Evolutionary conservation across 2,888 invertebrate genomes (phyloP).

Genomic region (Corythucha ciliata): DNA sequence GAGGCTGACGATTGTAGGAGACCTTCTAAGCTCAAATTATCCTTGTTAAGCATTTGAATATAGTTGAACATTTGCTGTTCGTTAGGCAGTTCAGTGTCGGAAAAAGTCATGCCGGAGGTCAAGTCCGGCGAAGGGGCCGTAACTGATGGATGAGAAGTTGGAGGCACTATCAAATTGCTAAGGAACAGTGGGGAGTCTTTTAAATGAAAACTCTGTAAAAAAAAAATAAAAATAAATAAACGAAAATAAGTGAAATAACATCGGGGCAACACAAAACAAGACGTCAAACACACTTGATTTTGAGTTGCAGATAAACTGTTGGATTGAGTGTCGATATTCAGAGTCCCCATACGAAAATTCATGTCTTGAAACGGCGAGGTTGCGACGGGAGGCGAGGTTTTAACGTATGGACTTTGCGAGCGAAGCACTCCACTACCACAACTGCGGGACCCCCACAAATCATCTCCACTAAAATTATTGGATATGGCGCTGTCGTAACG

Average conservation of each 20-base stretch:
- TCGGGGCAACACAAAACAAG: background rate
- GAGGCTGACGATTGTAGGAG: slow-evolving; percentile 28
- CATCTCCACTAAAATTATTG: slow-evolving; percentile 10
- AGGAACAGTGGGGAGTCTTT: slow-evolving; percentile 24
- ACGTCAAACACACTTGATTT: background rate
- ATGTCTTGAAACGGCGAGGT: slow-evolving; percentile 22
- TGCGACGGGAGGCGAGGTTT: no score
- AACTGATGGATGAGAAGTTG: slow-evolving; percentile 22
- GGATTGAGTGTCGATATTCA: slow-evolving; percentile 31
- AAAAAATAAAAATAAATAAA: background rate
- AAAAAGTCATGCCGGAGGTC: slow-evolving; percentile 12
- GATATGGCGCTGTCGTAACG: slow-evolving; percentile 11
- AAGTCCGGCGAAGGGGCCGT: slow-evolving; percentile 20
- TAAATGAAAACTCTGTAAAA: slow-evolving; percentile 24
- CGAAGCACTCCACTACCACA: background rate
- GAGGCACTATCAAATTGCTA: slow-evolving; percentile 21
- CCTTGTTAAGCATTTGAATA: slow-evolving; percentile 30
- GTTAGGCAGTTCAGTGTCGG: slow-evolving; percentile 34
- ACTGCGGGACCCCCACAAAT: slow-evolving; percentile 11
- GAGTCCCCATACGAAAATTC: slow-evolving; percentile 29
- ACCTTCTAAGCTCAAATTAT: slow-evolving; percentile 31
- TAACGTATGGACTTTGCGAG: slow-evolving; percentile 14
- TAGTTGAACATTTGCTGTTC: slow-evolving; percentile 36
- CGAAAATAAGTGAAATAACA: slow-evolving; percentile 3
- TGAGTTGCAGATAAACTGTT: slow-evolving; percentile 17